Base-by-base conservation (phyloP, 1,140 invertebrate species). In the Drosophila tristis region DNA sequence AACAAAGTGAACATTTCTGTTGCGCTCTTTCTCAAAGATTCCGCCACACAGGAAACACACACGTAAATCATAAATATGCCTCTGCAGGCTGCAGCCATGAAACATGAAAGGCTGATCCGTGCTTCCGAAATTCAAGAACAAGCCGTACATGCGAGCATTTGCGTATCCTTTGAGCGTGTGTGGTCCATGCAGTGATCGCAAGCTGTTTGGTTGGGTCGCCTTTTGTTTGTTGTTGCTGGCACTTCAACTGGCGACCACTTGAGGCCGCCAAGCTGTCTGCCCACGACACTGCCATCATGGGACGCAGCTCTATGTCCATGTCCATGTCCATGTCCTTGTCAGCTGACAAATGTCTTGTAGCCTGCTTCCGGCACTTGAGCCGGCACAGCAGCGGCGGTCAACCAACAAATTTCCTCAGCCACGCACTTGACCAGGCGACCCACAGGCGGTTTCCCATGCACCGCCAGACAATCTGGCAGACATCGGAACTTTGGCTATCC, bases 231-330 rank as follows among this genome's bases (percentile, higher is more conserved):
- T 80, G 48, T 80, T 53, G 67, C 47, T 55, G 48, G 47, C 39
- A 45, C 44, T 39, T 78, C 51, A 81, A 86, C 78, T 87, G 82
- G 68, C 9, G 25, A 13, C 68, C 81, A 85, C 84, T 89, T 86
- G 76, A 89, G 35, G 68, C 81, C 77, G 87, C 81, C 86, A 86
- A 76, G 49, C 72, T 72, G 84, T 89, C 84, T 89, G 75, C 11
- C 39, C 11, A 25, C 42, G 31, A 35, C 8, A 9, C 8, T 9
- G 31, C 31, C 8, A 3, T 35, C 20, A 2, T 20, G 20, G 20
- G 20, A 20, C 20, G 20, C 2, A 20, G 20, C 20, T 20, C 20
- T 20, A 20, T 20, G 0, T 35, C 39, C 43, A 13, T 15, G 63
- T 49, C 61, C n/a, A 44, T 25, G 29, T 25, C 15, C 25, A 13